These are phyloP conservation scores for Trilocha varians DNA, from an alignment of 2,888 invertebrate genomes.

Conservation along the genomic window DNA sequence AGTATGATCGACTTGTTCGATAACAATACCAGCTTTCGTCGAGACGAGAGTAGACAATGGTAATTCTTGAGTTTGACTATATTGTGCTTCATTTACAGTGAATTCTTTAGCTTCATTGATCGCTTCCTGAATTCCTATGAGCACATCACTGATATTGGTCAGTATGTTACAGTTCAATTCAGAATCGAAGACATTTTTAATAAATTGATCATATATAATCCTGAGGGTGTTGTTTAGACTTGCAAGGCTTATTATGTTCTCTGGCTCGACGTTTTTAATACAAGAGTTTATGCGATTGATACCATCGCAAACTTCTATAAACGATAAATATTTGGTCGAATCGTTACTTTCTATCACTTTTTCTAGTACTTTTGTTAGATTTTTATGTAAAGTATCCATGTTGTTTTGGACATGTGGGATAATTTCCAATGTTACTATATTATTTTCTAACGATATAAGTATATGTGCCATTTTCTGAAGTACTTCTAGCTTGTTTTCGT, in stretches of 20 bases:
- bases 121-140: slow-evolving; percentile 41
- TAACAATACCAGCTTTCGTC: slow-evolving; percentile 32
- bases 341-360: slow-evolving; percentile 70
- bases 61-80: slow-evolving; percentile 41
- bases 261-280: slow-evolving; percentile 39
- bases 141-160: slow-evolving; percentile 38
- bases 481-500: slow-evolving; percentile 55
- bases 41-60: slow-evolving; percentile 15
- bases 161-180: slow-evolving; percentile 43
- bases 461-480: slow-evolving; percentile 64
- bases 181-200: slow-evolving; percentile 41
- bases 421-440: slow-evolving; percentile 37
- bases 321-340: slow-evolving; percentile 45
- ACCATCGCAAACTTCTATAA: slow-evolving; percentile 54
- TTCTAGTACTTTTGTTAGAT: slow-evolving; percentile 71
- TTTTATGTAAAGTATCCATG: slow-evolving; percentile 56
- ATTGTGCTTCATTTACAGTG: slow-evolving; percentile 35
- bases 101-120: slow-evolving; percentile 44
- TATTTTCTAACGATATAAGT: slow-evolving; percentile 55
- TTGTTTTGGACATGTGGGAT: slow-evolving; percentile 36
- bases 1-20: slow-evolving; percentile 49
- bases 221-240: slow-evolving; percentile 47
- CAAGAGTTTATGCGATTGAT: slow-evolving; percentile 47
- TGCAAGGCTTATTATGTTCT: slow-evolving; percentile 36
- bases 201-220: slow-evolving; percentile 44